Percentiles rank a stretch among this genome's conserved stretches.
Evolutionary conservation across 2,888 invertebrate genomes (phyloP).

Genomic region (Perizoma affinitatum): DNA sequence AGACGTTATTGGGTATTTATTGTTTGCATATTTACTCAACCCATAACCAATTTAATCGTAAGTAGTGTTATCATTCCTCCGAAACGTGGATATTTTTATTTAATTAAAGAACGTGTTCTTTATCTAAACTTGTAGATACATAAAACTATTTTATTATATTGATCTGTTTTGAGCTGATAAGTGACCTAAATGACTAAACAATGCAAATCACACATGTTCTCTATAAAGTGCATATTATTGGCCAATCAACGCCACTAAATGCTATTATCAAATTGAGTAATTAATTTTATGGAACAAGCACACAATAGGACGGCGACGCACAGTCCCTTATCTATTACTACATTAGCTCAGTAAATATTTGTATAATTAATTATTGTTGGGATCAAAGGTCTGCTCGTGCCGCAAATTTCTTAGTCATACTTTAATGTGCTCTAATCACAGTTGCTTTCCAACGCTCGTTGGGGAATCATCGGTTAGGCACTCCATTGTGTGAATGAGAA

Average conservation of each 20-base stretch:
- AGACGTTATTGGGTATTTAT: slow-evolving; percentile 7
- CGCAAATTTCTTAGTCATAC: slow-evolving; percentile 55
- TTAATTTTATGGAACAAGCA: slow-evolving; percentile 62
- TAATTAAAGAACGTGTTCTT: not conserved
- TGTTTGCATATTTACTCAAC: slow-evolving; percentile 9
- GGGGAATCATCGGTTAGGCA: slow-evolving; percentile 43
- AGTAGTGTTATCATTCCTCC: slow-evolving; percentile 4
- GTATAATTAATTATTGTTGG: slow-evolving; percentile 68
- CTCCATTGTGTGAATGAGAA: slow-evolving; percentile 82
- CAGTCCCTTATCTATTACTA: slow-evolving; percentile 63
- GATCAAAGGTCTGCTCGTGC: slow-evolving; percentile 80
- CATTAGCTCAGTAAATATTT: slow-evolving; percentile 66
- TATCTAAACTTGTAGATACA: not conserved
- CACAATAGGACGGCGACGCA: slow-evolving; percentile 70
- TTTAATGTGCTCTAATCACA: slow-evolving; percentile 44
- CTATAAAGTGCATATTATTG: slow-evolving; percentile 38
- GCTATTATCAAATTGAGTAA: slow-evolving; percentile 61
- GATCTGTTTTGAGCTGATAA: slow-evolving; percentile 15
- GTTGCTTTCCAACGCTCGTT: slow-evolving; percentile 55
- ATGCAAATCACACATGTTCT: slow-evolving; percentile 45
- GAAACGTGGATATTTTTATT: slow-evolving; percentile 1
- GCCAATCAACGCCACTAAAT: slow-evolving; percentile 41
- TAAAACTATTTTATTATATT: not conserved
- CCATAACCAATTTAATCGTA: not conserved
- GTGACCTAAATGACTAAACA: slow-evolving; percentile 29